A percentile compares a stretch with the other conserved stretches of the same genome.
Evolutionary conservation across 2,888 invertebrate species (phyloP).

Genomic region (Ornithoptera priamus): DNA sequence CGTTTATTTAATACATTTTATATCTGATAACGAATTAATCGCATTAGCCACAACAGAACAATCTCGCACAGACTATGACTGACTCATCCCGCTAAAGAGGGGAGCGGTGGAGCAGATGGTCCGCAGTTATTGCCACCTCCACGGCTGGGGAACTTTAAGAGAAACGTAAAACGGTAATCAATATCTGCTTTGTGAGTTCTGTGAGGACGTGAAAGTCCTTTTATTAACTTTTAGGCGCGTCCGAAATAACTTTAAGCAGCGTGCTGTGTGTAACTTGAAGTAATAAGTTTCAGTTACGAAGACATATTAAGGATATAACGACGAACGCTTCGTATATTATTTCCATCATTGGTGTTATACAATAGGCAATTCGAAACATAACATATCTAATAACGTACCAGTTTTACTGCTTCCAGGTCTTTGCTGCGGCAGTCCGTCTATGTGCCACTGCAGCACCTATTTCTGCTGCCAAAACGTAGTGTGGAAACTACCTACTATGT

Average conservation of each 20-base stretch:
- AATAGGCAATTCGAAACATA: background rate
- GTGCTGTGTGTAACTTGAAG: constrained; percentile 1
- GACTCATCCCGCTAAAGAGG: constrained; percentile 43
- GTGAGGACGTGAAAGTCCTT: constrained; percentile 25
- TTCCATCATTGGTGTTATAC: background rate
- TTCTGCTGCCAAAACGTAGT: no score
- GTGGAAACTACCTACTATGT: no score
- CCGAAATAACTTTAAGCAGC: constrained; percentile 24
- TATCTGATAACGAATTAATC: constrained; percentile 31
- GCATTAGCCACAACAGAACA: constrained; percentile 33
- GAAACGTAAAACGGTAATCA: constrained; percentile 62
- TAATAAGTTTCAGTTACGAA: background rate
- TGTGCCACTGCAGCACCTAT: no score
- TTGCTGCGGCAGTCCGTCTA: no score
- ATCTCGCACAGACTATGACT: constrained; percentile 34
- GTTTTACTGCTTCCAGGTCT: no score
- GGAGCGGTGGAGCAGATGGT: constrained; percentile 70
- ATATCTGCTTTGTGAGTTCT: constrained; percentile 40
- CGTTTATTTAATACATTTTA: background rate
- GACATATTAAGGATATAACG: background rate
- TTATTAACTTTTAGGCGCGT: constrained; percentile 26
- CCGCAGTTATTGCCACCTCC: constrained; percentile 65
- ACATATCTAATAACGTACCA: no score
- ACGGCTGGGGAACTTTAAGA: constrained; percentile 49
- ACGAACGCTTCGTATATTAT: background rate